Base-by-base conservation (phyloP, 2,113 vertebrate species). In the Ardeotis arabs region DNA sequence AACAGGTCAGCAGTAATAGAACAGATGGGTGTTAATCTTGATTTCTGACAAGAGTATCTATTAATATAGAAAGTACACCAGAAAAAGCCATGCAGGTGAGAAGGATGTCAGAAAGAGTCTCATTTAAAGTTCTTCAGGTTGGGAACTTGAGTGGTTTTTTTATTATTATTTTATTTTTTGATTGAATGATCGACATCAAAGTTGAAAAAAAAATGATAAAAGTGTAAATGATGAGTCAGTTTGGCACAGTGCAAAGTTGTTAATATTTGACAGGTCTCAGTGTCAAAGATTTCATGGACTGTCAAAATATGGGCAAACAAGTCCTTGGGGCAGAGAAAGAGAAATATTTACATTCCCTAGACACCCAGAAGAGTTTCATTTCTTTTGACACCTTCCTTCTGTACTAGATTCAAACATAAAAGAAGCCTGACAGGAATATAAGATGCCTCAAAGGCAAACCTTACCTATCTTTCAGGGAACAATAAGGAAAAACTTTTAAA, bases 361-460 rank as follows among this genome's bases (percentile, higher is more conserved):
- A 98, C 94, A 98, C 95, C 93, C 81, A 13, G 93, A 91, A 95
- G 98, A 98, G 95, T 98, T 99, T 98, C 97, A 97, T 96, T 98
- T 98, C 97, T 99, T 99, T 98, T 99, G 99, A 99, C 99, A 99
- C 98, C 97, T 98, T 98, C 98, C 97, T 97, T 98, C 98, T 98
- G 84, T 98, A 98, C 97, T 97, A 97, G 92, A 98, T 97, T 98
- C 98, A 98, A 97, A 98, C 97, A 98, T 98, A 98, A 98, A 98
- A 96, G 95, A 93, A 92, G 92, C 98, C 97, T 98, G 99, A 98
- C 98, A 98, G 97, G 97, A 98, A 98, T 98, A 97, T 97, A 97
- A 98, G 97, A 98, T 98, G 97, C 98, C 98, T 98, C 94, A 97
- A 97, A 98, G 97, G 96, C 96, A 97, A 98, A 97, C 84, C 97